phyloP scores from a whole-genome alignment of 2,113 vertebrate genomes.

The Porphyrio hochstetteri region DNA sequence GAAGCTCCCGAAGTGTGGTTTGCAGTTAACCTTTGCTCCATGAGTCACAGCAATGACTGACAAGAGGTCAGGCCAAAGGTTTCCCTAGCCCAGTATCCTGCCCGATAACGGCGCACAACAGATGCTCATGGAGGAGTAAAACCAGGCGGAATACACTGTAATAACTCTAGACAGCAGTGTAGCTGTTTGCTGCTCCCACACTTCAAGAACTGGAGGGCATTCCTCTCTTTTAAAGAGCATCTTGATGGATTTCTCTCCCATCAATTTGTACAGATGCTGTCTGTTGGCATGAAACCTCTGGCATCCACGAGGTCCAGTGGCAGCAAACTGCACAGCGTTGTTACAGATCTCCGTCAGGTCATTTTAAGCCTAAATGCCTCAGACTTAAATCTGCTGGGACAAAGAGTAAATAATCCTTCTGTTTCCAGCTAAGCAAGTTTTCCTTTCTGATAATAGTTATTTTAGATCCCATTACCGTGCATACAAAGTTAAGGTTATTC shows the following conservation, averaged over 20 bases:
- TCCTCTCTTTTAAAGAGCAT: neutral
- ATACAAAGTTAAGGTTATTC: neutral
- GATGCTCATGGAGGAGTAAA: neutral
- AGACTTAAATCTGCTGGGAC: neutral
- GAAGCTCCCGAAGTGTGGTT: neutral
- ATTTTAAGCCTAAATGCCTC: neutral
- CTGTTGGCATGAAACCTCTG: neutral
- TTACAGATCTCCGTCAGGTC: neutral
- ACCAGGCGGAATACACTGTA: neutral
- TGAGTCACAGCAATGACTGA: constrained; percentile 33
- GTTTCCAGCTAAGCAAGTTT: constrained; percentile 7
- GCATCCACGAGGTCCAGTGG: neutral
- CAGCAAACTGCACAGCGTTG: neutral
- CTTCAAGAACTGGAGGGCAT: neutral
- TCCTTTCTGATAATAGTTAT: constrained; percentile 23
- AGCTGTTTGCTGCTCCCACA: neutral
- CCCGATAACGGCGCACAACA: neutral
- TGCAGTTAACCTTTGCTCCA: constrained; percentile 25
- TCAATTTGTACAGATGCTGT: neutral
- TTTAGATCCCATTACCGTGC: constrained; percentile 19
- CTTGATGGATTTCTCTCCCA: neutral
- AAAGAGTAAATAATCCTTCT: constrained; percentile 11
- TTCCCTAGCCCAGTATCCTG: neutral
- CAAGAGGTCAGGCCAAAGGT: constrained; percentile 58
- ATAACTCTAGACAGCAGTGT: neutral